Percentiles rank a stretch among this genome's conserved stretches.
These are phyloP conservation scores for Strix uralensis DNA, from an alignment of 2,113 vertebrate genomes.

Conservation along the genomic window DNA sequence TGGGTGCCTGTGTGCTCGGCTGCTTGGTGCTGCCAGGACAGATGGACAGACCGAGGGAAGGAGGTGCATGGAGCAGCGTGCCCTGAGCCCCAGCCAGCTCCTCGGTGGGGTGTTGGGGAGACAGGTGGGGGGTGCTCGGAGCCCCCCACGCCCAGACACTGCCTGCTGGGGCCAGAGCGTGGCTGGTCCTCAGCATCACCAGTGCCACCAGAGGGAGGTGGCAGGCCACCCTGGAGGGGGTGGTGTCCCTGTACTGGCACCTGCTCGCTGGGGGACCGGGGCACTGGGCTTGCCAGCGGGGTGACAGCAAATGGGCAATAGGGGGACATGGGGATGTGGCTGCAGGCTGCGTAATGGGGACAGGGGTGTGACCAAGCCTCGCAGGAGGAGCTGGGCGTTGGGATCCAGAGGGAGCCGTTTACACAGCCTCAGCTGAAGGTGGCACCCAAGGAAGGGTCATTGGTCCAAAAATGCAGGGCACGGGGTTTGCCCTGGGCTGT, in stretches of 20 bases:
- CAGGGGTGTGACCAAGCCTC: neutral
- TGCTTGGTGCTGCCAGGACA: neutral
- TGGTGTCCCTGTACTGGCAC: neutral
- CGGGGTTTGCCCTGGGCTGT: neutral
- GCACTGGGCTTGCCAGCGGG: fast-evolving
- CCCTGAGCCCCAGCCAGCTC: neutral
- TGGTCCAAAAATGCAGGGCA: neutral
- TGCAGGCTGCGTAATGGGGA: neutral
- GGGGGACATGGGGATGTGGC: neutral
- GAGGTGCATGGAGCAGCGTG: fast-evolving
- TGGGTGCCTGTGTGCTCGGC: neutral
- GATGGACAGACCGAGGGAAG: neutral
- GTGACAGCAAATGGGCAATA: neutral
- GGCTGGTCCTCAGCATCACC: neutral
- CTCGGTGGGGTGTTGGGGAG: neutral
- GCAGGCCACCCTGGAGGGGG: neutral
- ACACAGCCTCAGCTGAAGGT: neutral
- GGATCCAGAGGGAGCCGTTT: neutral
- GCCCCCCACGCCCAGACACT: fast-evolving
- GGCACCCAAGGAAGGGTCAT: neutral
- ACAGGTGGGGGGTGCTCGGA: neutral
- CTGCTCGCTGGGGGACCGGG: fast-evolving
- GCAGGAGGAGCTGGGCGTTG: neutral
- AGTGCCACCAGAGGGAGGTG: neutral
- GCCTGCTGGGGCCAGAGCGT: no score